Conservation (phyloP, 2,797 vertebrate genomes). For the Alauda arvensis region DNA sequence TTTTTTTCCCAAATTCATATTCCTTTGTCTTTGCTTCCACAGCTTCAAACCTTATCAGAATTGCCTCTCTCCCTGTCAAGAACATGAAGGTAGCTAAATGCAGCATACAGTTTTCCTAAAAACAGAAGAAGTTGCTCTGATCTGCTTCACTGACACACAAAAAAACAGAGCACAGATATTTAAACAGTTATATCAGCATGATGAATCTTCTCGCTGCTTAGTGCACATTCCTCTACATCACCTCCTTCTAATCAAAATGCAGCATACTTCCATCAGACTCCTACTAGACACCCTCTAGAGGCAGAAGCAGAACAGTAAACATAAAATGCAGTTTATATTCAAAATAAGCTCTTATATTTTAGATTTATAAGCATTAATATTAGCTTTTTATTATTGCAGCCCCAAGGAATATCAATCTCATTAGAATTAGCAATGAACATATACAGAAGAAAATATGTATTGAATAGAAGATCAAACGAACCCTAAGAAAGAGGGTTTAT, state of each 20-base stretch:
- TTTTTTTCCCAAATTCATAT: neutral
- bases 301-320: neutral
- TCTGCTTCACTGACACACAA: neutral
- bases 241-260: neutral
- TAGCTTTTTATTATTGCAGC: neutral
- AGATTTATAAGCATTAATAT: neutral
- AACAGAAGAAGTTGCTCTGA: neutral
- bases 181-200: neutral
- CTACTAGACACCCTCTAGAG: neutral
- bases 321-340: neutral
- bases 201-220: neutral
- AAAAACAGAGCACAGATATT: neutral
- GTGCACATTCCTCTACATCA: neutral
- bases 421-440: neutral
- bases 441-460: neutral
- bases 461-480: neutral
- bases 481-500: neutral
- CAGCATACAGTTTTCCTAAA: neutral
- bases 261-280: neutral
- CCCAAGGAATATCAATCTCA: neutral
- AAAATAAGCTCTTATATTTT: neutral
- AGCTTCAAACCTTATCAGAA: neutral
- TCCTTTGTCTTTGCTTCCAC: neutral
- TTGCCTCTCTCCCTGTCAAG: neutral
- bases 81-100: neutral